Evolutionary conservation across 2,888 invertebrate genomes (phyloP), one percentile per base, ranked within the genome.

Genomic region (Cataglyphis altisquamis): DNA sequence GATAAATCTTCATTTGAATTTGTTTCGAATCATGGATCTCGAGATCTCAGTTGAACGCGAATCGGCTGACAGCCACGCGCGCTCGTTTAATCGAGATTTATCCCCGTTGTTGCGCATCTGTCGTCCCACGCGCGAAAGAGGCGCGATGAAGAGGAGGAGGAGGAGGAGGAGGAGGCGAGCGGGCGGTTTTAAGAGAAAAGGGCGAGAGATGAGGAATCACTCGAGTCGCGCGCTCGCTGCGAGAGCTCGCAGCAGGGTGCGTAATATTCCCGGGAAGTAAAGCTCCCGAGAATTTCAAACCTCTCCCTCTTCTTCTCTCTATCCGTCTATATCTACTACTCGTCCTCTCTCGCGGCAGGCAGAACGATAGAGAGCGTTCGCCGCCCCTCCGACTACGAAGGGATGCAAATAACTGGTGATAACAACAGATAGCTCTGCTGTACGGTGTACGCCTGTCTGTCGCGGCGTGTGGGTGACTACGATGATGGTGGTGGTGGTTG

Each of bases 401-500:
- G 93, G 94, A 93, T 94, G 94, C 93, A 94, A 94, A 94, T 94
- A 94, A 94, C 94, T 92, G 94, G 93, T 92, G 94, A 94, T 94
- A 94, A 94, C 94, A 93, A 93, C 93, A 93, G 94, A 94, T 94
- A 94, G 93, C 93, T 94, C 91, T 85, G 90, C 89, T 52, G 36
- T 75, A 75, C 87, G 90, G 87, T 57, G 57, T 84, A 88, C 88
- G 89, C 75, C 83, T 80, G 86, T 70, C 73, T 25, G 52, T 25
- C 55, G 77, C 78, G 82, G 72, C 66, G 90, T 90, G 90, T 89
- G 84, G 86, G 88, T 89, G 86, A 84, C 89, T 87, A 83, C 67
- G 82, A 85, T 87, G 84, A 63, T 82, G 86, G 75, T 85, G 83
- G 86, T 36, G 36, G 29, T 86, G 86, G 89, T 89, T 72, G 86